These are phyloP conservation scores for Cabera pusaria DNA, from an alignment of 2,888 invertebrate species.

Conservation along the genomic window DNA sequence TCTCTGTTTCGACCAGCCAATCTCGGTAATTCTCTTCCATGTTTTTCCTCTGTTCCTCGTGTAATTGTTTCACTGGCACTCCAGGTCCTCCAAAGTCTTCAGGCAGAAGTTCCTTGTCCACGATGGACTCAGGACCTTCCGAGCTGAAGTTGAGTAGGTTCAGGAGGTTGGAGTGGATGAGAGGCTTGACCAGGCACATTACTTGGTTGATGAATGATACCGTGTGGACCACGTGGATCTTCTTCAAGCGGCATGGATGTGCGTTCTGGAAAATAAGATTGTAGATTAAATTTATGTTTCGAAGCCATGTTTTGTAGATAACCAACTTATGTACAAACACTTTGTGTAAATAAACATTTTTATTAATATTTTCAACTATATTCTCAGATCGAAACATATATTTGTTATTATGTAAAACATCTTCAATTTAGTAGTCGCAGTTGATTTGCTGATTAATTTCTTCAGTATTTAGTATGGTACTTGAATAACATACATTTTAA, in stretches of 20 bases:
- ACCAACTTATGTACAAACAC: too few relatives aligned
- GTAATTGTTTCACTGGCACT: slow-evolving; percentile 75
- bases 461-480: too few relatives aligned
- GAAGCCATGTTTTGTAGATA: too few relatives aligned
- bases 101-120: slow-evolving; percentile 69
- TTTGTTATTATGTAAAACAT: too few relatives aligned
- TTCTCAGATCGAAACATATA: too few relatives aligned
- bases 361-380: too few relatives aligned
- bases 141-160: slow-evolving; percentile 84
- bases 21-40: slow-evolving; percentile 84
- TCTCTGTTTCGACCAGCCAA: slow-evolving; percentile 85
- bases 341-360: too few relatives aligned
- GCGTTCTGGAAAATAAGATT: slow-evolving; percentile 75
- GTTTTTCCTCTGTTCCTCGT: slow-evolving; percentile 80
- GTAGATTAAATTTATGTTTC: too few relatives aligned
- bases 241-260: slow-evolving; percentile 86
- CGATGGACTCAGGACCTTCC: slow-evolving; percentile 73
- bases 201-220: slow-evolving; percentile 87
- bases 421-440: too few relatives aligned
- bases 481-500: too few relatives aligned
- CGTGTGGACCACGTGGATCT: slow-evolving; percentile 86
- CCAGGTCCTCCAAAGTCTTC: slow-evolving; percentile 86
- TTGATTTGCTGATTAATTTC: too few relatives aligned
- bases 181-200: slow-evolving; percentile 85
- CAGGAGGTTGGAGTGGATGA: slow-evolving; percentile 85